Evolutionary conservation across 1,140 invertebrate species (phyloP).

Genomic region (Drosophila kohkoa): DNA sequence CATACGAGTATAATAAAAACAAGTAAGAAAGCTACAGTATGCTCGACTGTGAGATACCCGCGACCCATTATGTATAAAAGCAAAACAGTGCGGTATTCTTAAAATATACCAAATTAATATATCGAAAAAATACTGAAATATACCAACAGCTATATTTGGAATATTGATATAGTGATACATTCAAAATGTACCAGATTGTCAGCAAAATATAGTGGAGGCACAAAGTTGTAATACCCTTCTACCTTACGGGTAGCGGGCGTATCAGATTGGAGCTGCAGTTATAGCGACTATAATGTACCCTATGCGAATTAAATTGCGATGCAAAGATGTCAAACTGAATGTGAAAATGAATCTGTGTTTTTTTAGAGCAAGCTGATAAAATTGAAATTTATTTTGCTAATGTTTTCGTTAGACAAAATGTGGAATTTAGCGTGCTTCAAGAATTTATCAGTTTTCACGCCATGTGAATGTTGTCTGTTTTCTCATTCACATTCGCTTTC

Average conservation of each 20-base stretch:
- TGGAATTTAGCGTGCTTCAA: conserved; percentile 5
- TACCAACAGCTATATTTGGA: too few relatives aligned
- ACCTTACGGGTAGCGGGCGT: too few relatives aligned
- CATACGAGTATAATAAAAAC: background rate
- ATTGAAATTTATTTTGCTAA: conserved; percentile 2
- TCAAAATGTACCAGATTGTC: too few relatives aligned
- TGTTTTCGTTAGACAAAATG: conserved; percentile 19
- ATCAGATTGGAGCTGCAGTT: background rate
- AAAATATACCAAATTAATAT: too few relatives aligned
- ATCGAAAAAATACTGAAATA: too few relatives aligned
- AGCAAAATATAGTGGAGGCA: too few relatives aligned
- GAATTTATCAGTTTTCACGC: conserved; percentile 35
- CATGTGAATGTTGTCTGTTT: conserved; percentile 14
- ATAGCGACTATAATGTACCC: background rate
- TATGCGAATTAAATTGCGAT: background rate
- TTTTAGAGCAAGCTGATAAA: background rate
- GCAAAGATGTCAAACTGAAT: background rate
- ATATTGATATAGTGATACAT: too few relatives aligned
- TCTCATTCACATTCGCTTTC: background rate
- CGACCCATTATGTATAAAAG: too few relatives aligned
- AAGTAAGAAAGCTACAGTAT: too few relatives aligned
- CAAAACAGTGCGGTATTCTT: too few relatives aligned
- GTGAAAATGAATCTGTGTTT: background rate
- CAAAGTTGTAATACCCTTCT: too few relatives aligned
- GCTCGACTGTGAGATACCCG: too few relatives aligned